A percentile compares a stretch with the other conserved stretches of the same genome.
These are phyloP conservation scores for Crocidura indochinensis DNA, from an alignment of 2,797 vertebrate species.

Conservation along the genomic window DNA sequence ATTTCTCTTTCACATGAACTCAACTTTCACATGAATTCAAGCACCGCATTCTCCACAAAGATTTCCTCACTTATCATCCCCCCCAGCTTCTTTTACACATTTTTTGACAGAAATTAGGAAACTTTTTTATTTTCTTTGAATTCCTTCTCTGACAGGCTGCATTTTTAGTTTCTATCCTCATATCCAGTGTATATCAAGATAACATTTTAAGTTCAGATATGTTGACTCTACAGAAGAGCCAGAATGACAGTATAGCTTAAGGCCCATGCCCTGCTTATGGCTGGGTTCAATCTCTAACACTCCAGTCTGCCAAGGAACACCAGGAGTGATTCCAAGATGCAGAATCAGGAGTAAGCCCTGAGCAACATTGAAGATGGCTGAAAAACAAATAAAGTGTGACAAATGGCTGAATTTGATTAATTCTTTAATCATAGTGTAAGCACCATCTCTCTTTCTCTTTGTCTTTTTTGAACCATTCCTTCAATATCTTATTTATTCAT, in stretches of 20 bases:
- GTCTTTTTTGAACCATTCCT: background rate
- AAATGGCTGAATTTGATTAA: background rate
- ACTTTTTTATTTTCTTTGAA: background rate
- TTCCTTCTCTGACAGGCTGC: background rate
- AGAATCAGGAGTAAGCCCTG: too few relatives aligned
- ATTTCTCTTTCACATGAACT: background rate
- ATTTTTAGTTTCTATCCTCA: background rate
- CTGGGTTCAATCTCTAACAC: too few relatives aligned
- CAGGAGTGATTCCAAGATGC: too few relatives aligned
- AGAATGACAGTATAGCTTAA: too few relatives aligned
- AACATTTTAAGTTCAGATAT: too few relatives aligned
- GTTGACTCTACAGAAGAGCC: too few relatives aligned
- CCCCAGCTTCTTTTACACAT: accelerated
- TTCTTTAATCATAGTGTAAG: background rate
- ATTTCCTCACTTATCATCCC: background rate
- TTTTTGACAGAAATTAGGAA: background rate
- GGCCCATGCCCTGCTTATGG: too few relatives aligned
- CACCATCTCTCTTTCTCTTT: background rate
- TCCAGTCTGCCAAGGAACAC: too few relatives aligned
- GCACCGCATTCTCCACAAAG: background rate
- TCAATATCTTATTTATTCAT: background rate
- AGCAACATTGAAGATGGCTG: too few relatives aligned
- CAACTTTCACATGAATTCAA: background rate
- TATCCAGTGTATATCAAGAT: background rate
- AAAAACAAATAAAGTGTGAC: background rate